Conservation (phyloP, 2,797 vertebrate genomes). For the Champsocephalus gunnari region DNA sequence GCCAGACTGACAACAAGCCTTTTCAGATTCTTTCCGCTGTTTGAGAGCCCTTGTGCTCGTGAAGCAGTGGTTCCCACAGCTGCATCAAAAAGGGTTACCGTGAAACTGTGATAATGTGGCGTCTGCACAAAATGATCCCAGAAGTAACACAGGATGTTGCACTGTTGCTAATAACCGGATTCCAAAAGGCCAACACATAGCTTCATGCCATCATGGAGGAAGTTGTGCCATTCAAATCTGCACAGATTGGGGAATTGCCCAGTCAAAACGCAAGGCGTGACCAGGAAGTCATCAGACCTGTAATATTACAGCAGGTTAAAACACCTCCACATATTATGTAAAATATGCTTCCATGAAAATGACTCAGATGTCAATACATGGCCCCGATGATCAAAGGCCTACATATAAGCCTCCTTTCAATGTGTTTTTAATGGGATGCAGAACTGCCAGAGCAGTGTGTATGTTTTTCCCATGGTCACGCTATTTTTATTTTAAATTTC, state of each 20-base stretch:
- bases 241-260: constrained; percentile 51
- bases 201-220: constrained; percentile 40
- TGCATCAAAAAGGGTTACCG: constrained; percentile 47
- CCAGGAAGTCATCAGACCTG: constrained; percentile 58
- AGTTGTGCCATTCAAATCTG: constrained; percentile 59
- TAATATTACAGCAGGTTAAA: constrained; percentile 40
- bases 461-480: constrained; percentile 1
- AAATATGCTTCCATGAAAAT: constrained; percentile 53
- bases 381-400: constrained; percentile 24
- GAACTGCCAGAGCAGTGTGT: constrained; percentile 7
- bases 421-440: background rate
- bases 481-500: constrained; percentile 32
- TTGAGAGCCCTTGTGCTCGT: constrained; percentile 62
- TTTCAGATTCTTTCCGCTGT: constrained; percentile 71
- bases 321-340: constrained; percentile 66
- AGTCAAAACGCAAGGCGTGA: constrained; percentile 54
- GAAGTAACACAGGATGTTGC: constrained; percentile 32
- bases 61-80: constrained; percentile 78
- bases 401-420: constrained; percentile 9
- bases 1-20: constrained; percentile 75
- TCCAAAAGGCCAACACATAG: constrained; percentile 27
- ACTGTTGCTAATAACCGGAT: constrained; percentile 12
- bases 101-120: constrained; percentile 33
- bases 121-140: constrained; percentile 35
- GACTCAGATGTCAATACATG: constrained; percentile 1